Evolutionary conservation across 2,888 invertebrate species (phyloP), one percentile per base, ranked within the genome.

Genomic region (Seira sanloemensis): DNA sequence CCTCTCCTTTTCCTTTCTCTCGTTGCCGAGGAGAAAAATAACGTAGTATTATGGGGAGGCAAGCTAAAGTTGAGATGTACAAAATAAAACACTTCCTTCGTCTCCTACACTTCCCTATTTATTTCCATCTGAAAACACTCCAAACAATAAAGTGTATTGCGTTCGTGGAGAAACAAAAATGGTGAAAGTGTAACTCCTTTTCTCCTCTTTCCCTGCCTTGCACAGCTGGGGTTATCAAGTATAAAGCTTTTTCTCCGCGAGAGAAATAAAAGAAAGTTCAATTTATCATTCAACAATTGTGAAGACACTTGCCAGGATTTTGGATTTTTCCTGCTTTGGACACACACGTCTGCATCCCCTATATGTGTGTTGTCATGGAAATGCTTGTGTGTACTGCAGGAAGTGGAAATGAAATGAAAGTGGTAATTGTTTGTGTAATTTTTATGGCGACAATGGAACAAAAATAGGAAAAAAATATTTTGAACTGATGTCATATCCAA

Each of bases 1-100:
- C 68, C 54, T 65, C 74, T 50, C 67, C 26, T 19, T 76, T 62
- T 68, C 74, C 78, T 65, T 84, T 79, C 79, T 27, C 71, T 75
- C 69, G 76, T 37, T 76, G 12, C 69, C 74, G 75, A 54, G 78
- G 71, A 54, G 25, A 23, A 25, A 58, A 24, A 79, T 27, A n/a
- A 37, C 37, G 12, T 37, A 37, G 37, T 37, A 37, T 37, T n/a
- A 12, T 12, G 37, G 37, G 12, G 12, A 37, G 37, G 12, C 4
- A 37, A 37, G 37, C 4, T 7, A 37, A 37, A 37, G 5, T 37
- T 37, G 12, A 37, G 12, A 37, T 46, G 25, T 24, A 58, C n/a
- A 37, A 37, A 37, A 37, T 37, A 12, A 67, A 81, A 67, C 54
- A 66, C 50, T 58, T 54, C 66, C 26, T 74, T 67, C 67, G 19